Base-by-base conservation (phyloP, 2,888 invertebrate species). In the Hyposoter didymator region DNA sequence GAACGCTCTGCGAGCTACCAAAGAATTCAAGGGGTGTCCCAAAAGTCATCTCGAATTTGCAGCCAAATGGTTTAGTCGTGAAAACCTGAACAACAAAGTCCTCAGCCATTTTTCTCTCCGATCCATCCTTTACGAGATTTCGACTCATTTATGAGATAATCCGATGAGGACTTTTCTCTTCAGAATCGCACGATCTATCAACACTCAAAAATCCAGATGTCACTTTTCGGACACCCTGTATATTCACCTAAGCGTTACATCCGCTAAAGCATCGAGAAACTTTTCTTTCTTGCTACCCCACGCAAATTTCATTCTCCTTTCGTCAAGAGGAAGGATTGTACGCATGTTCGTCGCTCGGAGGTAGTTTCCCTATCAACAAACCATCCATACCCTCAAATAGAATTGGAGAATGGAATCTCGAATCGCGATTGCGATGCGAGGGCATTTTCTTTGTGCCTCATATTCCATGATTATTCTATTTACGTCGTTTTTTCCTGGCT, bases 1-100 rank as follows among this genome's bases (percentile, higher is more conserved):
- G 87, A 84, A 82, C 82, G 83, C 49, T n/a, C 59, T 78, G 14
- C 35, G 22, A 17, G 76, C 75, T 74, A 87, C 84, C 83, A 87
- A 12, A 14, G 28, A 59, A 5, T 59, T 59, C 28, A 1, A 28
- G 28, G 59, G 28, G 59, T 59, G 59, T 59, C 59, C 59, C 59
- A 28, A 59, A 59, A 59, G 59, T 59, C 14, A 28, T 59, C 22
- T 28, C 14, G 1, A 28, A 59, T 14, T 22, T 1, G 2, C 12
- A 28, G 28, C 10, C 12, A 12, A 22, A 22, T 59, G 12, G 5
- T 4, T 12, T 2, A 28, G 4, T 28, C 28, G 55, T 12, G 22
- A 28, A 59, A 28, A 5, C 28, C 59, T 28, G 14, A 28, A 28
- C 14, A 14, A 28, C 6, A 59, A 59, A 59, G 59, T 59, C 28